These are phyloP conservation scores for Zosterops lateralis DNA, from an alignment of 2,113 vertebrate genomes.

Conservation along the genomic window DNA sequence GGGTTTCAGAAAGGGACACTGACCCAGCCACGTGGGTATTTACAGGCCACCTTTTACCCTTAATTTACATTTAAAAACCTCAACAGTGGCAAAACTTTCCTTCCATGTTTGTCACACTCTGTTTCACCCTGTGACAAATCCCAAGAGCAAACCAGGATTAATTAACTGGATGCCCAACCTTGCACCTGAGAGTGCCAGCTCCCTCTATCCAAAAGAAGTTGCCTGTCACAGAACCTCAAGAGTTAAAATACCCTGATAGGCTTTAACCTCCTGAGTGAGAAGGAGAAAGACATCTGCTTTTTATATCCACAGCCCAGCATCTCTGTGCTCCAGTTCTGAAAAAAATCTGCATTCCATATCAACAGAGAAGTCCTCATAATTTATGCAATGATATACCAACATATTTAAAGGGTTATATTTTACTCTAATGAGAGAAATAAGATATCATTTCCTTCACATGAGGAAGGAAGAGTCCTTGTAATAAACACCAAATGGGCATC, in stretches of 20 bases:
- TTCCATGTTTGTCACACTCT: not conserved
- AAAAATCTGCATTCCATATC: slow-evolving; percentile 72
- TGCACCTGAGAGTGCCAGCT: not conserved
- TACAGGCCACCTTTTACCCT: not conserved
- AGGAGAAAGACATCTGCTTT: slow-evolving; percentile 77
- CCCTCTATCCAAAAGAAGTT: not conserved
- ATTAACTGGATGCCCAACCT: not conserved
- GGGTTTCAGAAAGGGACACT: not conserved
- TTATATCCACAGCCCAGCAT: slow-evolving; percentile 70
- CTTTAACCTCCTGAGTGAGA: slow-evolving; percentile 16
- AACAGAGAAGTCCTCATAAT: slow-evolving; percentile 74
- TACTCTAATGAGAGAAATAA: slow-evolving; percentile 76
- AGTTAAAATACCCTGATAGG: slow-evolving; percentile 62
- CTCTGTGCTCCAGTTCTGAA: slow-evolving; percentile 60
- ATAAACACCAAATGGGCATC: slow-evolving; percentile 72
- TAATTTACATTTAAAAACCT: not conserved
- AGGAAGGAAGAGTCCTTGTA: slow-evolving; percentile 57
- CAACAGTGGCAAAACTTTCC: not conserved
- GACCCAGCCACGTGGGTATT: accelerated
- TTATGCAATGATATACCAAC: slow-evolving; percentile 71
- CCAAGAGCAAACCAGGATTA: not conserved
- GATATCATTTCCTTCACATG: slow-evolving; percentile 63
- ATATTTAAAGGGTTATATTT: slow-evolving; percentile 73
- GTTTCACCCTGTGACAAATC: not conserved
- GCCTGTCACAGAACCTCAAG: not conserved